Base-by-base conservation (phyloP, 2,888 invertebrate species). In the Meta bourneti region DNA sequence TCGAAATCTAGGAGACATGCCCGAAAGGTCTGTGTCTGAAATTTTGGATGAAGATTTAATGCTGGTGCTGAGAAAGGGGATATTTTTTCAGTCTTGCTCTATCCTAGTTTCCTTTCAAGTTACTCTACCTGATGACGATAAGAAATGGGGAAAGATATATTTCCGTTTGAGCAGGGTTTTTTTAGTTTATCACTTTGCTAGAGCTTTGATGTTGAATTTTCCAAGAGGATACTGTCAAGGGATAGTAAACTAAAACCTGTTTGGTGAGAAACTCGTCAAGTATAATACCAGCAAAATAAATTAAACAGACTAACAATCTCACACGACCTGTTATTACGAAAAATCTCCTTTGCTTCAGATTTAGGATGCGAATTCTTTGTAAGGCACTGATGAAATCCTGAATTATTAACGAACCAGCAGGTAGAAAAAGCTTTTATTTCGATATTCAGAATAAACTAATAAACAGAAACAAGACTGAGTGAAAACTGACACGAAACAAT, bases 1-100 rank as follows among this genome's bases (percentile, higher is more conserved):
- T 88, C 88, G 61, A 81, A 88, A 88, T 74, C n/a, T 20, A 20
- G 52, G 48, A 72, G 20, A 48, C 16, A 54, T 72, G 19, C 48
- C 52, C 71, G 71, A 71, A 70, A 48, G 72, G 34, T 74, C 75
- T 74, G 52, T 74, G 79, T 78, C 78, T 70, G 78, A 78, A 69
- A 51, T 86, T 86, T 78, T 51, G 61, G 81, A 88, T 81, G 80
- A 88, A 88, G 81, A 88, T 88, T 88, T 81, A 88, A 81, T 74
- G 81, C 81, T 49, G 72, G 81, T 81, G 51, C 71, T 87, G 19
- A 13, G 34, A 52, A 34, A 48, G 79, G 54, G 11, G 77, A 52
- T 13, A 51, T 20, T 16, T 51, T 71, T 82, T 51, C 51, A 9
- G 8, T 19, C 71, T 51, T 19, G 7, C 13, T 16, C 9, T 20